Base-by-base conservation (phyloP, 2,797 vertebrate species). In the Phoebastria nigripes region DNA sequence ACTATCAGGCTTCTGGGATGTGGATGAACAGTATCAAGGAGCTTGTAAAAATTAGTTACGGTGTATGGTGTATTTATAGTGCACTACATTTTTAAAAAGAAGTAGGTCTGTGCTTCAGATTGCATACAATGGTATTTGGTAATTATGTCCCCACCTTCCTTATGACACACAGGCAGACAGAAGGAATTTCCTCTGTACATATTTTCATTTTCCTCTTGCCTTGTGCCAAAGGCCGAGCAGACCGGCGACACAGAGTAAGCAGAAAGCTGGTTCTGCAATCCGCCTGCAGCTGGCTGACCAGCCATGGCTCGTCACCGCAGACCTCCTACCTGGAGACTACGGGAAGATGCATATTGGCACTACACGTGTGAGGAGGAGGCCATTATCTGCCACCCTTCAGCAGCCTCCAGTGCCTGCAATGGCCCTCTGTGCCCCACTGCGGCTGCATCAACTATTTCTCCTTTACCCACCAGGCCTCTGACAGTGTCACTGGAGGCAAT, bases 321-420 rank as follows among this genome's bases (percentile, higher is more conserved):
- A 4, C 19, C 15, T 4, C 65, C 42, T 7, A 5, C 41, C n/a
- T 3, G 28, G 17, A 11, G 35, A 17, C 42, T 5, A 3, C 3
- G 5, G 54, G 11, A 20, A 15, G n/a, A 13, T 4, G 15, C 14
- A 2, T 4, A 4, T 1, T 3, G 31, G 37, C 55, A 25, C 26
- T 3, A 19, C 6, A 4, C 16, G 4, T 1, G 1, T 29, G 1
- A 2, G 14, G 12, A 5, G 25, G 44, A 13, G 44, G 25, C 37
- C 12, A 1, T 7, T 3, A 4, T 4, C 37, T 10, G 25, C 25
- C 46, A 31, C 10, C 54, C 54, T 9, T 8, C 54, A 28, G 79
- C 56, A 29, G 37, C 55, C 46, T 12, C 66, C 18, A 33, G 65
- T 4, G 1, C 35, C 18, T 4, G 63, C 18, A 15, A 0, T 0